phyloP scores from a whole-genome alignment of 1,140 invertebrate species.

The Palaemon carinicauda region DNA sequence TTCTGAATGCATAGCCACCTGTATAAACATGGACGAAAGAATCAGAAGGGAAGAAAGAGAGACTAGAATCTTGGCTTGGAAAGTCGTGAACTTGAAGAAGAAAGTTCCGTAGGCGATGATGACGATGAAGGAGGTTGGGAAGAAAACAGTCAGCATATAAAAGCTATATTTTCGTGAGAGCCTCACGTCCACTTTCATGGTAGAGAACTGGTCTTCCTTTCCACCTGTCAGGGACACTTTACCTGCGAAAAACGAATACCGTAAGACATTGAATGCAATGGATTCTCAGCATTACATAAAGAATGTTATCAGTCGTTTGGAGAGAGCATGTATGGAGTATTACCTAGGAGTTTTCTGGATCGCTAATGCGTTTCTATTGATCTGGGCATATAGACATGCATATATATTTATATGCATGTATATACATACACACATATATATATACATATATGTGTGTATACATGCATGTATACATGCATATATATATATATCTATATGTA shows the following conservation, averaged over 20 bases:
- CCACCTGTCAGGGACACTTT: neutral
- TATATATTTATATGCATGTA: no score
- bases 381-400: no score
- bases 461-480: no score
- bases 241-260: neutral
- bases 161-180: neutral
- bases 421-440: no score
- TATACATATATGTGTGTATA: no score
- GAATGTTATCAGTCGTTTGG: neutral
- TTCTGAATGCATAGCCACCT: no score
- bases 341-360: neutral
- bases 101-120: slow-evolving; percentile 10
- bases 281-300: no score
- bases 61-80: neutral
- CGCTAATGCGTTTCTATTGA: neutral
- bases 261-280: no score
- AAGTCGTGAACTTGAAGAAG: slow-evolving; percentile 17
- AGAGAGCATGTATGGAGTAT: no score
- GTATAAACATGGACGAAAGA: neutral
- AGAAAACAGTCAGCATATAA: neutral
- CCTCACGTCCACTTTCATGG: neutral
- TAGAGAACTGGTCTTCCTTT: neutral
- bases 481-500: no score
- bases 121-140: neutral
- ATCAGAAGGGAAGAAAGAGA: neutral